Conservation (phyloP, 1,140 invertebrate genomes). For the Drosophila teissieri region DNA sequence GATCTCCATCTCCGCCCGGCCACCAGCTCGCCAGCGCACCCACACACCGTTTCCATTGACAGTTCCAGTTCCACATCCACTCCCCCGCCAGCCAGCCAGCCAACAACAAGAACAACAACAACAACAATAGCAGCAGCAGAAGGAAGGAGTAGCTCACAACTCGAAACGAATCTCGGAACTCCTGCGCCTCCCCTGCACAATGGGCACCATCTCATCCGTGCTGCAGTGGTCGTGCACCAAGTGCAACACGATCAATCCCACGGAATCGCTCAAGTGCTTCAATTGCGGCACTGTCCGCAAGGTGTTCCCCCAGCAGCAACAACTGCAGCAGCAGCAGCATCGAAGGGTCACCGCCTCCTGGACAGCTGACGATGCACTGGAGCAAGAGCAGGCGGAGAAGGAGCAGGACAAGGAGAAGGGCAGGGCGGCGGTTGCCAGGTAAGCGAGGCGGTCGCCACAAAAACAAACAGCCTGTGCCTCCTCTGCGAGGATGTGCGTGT, state of each 20-base stretch:
- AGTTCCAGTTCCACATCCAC: slow-evolving; percentile 19
- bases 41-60: slow-evolving; percentile 6
- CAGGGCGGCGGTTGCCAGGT: slow-evolving; percentile 20
- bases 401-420: slow-evolving; percentile 22
- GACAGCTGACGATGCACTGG: slow-evolving; percentile 58
- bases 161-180: slow-evolving; percentile 21
- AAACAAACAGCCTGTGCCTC: slow-evolving; percentile 35
- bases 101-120: slow-evolving; percentile 10
- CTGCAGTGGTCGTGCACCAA: slow-evolving; percentile 94
- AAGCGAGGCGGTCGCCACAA: slow-evolving; percentile 30
- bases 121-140: neutral
- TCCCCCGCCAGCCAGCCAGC: slow-evolving; percentile 14
- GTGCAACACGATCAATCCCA: slow-evolving; percentile 94
- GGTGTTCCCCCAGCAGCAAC: slow-evolving; percentile 71
- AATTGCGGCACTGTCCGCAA: slow-evolving; percentile 89
- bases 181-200: slow-evolving; percentile 85
- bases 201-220: slow-evolving; percentile 95
- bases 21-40: slow-evolving; percentile 7
- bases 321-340: slow-evolving; percentile 39
- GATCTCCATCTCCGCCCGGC: slow-evolving; percentile 28
- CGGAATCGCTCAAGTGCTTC: slow-evolving; percentile 91
- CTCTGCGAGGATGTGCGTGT: slow-evolving; percentile 8
- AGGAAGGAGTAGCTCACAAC: slow-evolving; percentile 27
- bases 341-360: slow-evolving; percentile 37
- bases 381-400: slow-evolving; percentile 1